Conservation (phyloP, 2,888 invertebrate genomes). For the Andrena chrysosceles region DNA sequence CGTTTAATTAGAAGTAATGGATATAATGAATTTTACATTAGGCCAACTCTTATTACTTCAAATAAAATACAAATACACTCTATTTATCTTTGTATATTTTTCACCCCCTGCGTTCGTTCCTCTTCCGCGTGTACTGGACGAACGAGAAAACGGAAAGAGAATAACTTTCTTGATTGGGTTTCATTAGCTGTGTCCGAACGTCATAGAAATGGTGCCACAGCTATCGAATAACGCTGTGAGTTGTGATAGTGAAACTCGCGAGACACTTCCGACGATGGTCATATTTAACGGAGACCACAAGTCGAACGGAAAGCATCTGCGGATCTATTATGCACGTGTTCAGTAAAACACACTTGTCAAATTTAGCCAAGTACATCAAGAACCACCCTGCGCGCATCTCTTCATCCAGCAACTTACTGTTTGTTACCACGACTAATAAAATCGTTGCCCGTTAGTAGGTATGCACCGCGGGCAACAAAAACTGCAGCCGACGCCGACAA, state of each 20-base stretch:
- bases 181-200: background rate
- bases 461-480: background rate
- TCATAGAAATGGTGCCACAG: too few species aligned
- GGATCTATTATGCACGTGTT: background rate
- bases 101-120: background rate
- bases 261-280: background rate
- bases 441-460: background rate
- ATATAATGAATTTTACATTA: conserved; percentile 71
- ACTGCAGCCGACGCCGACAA: conserved; percentile 13
- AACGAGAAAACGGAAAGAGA: background rate
- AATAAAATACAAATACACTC: conserved; percentile 59
- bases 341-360: background rate
- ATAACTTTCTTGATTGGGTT: background rate
- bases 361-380: background rate
- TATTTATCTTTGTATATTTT: conserved; percentile 28
- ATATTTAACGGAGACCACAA: background rate
- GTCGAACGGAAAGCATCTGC: too few species aligned
- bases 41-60: conserved; percentile 65
- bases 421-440: conserved; percentile 44
- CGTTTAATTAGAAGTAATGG: conserved; percentile 70
- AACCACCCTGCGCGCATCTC: background rate
- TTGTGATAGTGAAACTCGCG: too few species aligned
- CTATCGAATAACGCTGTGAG: too few species aligned
- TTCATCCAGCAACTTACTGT: background rate
- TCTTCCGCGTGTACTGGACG: background rate